A percentile compares a stretch with the other conserved stretches of the same genome.
phyloP scores from a whole-genome alignment of 2,113 vertebrate species.

The Acrocephalus kingi region DNA sequence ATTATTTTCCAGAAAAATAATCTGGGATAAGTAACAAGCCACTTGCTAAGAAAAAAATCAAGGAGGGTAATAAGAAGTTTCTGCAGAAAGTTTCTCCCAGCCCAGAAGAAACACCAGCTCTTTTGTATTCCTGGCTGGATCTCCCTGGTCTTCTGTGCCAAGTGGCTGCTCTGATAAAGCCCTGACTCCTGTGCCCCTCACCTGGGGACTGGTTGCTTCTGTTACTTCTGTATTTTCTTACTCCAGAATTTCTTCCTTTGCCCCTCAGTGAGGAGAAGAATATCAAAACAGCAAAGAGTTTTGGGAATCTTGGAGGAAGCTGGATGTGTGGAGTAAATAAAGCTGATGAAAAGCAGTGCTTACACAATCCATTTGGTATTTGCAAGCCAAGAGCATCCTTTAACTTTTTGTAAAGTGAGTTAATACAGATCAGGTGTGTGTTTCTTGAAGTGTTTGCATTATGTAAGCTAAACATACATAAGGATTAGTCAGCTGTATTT shows the following conservation, averaged over 20 bases:
- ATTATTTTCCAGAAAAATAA: not conserved
- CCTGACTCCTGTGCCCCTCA: not conserved
- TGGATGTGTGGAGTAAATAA: not conserved
- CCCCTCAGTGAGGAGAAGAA: not conserved
- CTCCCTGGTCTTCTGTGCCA: not conserved
- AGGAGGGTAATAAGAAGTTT: not conserved
- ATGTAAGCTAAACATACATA: accelerated
- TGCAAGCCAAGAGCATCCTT: not conserved
- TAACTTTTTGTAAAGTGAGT: not conserved
- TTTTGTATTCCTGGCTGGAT: not conserved
- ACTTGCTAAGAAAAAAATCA: not conserved
- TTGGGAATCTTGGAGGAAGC: not conserved
- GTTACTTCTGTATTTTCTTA: not conserved
- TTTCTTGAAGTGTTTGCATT: not conserved
- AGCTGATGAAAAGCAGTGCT: not conserved
- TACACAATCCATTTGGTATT: not conserved
- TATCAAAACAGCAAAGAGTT: not conserved
- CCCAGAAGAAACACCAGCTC: not conserved
- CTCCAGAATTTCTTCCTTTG: not conserved
- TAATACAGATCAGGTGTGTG: not conserved
- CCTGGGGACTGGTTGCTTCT: not conserved
- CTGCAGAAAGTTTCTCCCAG: not conserved
- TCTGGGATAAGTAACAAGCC: not conserved
- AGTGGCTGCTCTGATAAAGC: not conserved
- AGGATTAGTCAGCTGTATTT: not conserved